Base-by-base conservation (phyloP, 2,888 invertebrate genomes). In the Odiellus spinosus region DNA sequence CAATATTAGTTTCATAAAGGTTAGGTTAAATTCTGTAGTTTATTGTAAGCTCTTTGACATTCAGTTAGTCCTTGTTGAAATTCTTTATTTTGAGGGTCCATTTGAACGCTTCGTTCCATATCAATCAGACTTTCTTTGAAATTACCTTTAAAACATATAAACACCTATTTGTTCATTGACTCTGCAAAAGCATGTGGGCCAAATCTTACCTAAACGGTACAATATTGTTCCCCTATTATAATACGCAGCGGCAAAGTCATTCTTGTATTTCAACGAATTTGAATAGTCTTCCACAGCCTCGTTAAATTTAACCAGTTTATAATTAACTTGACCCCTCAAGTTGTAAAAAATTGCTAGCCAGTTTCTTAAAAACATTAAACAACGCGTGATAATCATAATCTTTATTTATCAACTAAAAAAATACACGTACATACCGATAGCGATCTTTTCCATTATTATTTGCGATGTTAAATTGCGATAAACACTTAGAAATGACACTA, bases 181-280 rank as follows among this genome's bases (percentile, higher is more conserved):
- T 32, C 6, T 11, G 6, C 17, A 14, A 11, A 21, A 42, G 3
- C 20, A 21, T 32, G 8, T 14, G n/a, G 33, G 14, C 33, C 17
- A 40, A 44, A 40, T 43, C 52, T 53, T 57, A 67, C 67, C 65
- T 46, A 68, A 58, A 48, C 68, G 56, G 50, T 68, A 68, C 42
- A 60, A 56, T 14, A 68, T 63, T 2, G 66, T 61, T 14, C 65
- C 68, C 50, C 67, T 55, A 56, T 67, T 68, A 54, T 66, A 68
- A 51, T 59, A 64, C 0, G 63, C 60, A 19, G 58, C 55, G 12
- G 64, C 58, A 19, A 61, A 54, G 14, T 55, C 43, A 5, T 58
- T 53, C 20, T 59, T 48, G 14, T 58, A 53, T 2, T 55, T 44
- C 20, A 67, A 47, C 1, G 65, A 63, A 40, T 57, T 48, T 8